Conservation (phyloP, 2,113 vertebrate species). For the Ardeotis arabs region DNA sequence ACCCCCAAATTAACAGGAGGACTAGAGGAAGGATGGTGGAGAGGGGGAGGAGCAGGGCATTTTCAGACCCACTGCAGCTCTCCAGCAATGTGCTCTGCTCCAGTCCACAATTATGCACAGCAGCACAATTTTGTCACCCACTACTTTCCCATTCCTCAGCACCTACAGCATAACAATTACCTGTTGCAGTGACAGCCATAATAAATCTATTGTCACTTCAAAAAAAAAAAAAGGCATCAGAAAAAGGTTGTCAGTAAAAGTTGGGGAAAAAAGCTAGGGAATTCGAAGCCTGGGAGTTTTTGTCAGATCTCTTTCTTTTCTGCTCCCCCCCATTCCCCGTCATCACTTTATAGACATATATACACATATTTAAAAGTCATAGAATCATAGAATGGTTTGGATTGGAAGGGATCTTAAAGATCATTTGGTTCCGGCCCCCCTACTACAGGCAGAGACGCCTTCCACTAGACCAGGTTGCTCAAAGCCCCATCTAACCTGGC, state of each 20-base stretch:
- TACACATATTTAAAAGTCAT: neutral
- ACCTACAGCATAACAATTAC: neutral
- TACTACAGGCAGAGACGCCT: too few species aligned
- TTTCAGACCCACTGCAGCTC: neutral
- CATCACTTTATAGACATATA: neutral
- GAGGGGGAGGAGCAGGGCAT: neutral
- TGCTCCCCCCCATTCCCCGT: fast-evolving
- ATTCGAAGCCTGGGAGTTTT: neutral
- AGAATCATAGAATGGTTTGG: too few species aligned
- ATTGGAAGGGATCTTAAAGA: too few species aligned
- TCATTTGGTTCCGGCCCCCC: too few species aligned
- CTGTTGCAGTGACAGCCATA: neutral
- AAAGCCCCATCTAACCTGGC: too few species aligned
- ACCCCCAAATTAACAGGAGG: neutral
- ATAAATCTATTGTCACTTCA: neutral
- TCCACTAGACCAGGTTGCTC: too few species aligned
- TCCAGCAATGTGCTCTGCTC: neutral
- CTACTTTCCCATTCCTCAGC: neutral
- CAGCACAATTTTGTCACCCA: neutral
- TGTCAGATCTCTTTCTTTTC: neutral
- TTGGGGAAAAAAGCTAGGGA: neutral
- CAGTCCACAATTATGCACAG: neutral
- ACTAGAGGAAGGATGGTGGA: neutral
- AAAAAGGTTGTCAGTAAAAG: neutral
- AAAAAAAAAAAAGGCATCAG: neutral